Percentiles rank a stretch among this genome's conserved stretches.
These are phyloP conservation scores for Drosophila chauvacae DNA, from an alignment of 1,140 invertebrate genomes.

Conservation along the genomic window DNA sequence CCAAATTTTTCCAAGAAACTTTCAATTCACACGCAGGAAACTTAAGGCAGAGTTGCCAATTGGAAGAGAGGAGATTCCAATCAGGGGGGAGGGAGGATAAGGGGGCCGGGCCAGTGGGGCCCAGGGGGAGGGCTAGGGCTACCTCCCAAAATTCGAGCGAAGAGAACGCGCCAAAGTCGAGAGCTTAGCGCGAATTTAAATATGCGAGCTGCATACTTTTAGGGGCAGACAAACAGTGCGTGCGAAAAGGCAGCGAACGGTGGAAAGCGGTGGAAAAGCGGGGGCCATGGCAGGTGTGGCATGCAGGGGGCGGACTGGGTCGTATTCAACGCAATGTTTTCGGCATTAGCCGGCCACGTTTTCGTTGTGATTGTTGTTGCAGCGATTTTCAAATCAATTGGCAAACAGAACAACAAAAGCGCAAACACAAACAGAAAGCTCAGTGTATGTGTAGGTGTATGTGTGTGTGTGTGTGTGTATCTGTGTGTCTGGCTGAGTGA, in stretches of 20 bases:
- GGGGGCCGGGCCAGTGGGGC: too few relatives aligned
- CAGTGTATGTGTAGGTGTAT: slow-evolving; percentile 16
- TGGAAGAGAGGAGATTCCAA: slow-evolving; percentile 41
- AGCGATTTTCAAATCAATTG: slow-evolving; percentile 80
- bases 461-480: slow-evolving; percentile 14
- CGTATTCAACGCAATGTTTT: slow-evolving; percentile 58
- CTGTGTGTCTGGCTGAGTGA: slow-evolving; percentile 21
- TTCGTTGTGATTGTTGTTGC: slow-evolving; percentile 52
- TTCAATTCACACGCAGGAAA: slow-evolving; percentile 32
- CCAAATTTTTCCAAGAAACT: slow-evolving; percentile 5
- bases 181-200: slow-evolving; percentile 68
- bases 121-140: neutral
- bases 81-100: slow-evolving; percentile 13
- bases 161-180: slow-evolving; percentile 30
- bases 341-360: slow-evolving; percentile 55
- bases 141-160: slow-evolving; percentile 11
- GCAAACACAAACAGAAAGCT: slow-evolving; percentile 70
- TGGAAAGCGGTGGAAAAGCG: neutral
- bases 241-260: slow-evolving; percentile 33
- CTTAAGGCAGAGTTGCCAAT: slow-evolving; percentile 1
- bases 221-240: slow-evolving; percentile 70
- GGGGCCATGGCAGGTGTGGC: neutral
- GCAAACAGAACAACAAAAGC: slow-evolving; percentile 79
- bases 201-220: slow-evolving; percentile 76
- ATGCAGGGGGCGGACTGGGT: neutral